phyloP scores from a whole-genome alignment of 1,140 invertebrate species.

The Drosophila nikananu region DNA sequence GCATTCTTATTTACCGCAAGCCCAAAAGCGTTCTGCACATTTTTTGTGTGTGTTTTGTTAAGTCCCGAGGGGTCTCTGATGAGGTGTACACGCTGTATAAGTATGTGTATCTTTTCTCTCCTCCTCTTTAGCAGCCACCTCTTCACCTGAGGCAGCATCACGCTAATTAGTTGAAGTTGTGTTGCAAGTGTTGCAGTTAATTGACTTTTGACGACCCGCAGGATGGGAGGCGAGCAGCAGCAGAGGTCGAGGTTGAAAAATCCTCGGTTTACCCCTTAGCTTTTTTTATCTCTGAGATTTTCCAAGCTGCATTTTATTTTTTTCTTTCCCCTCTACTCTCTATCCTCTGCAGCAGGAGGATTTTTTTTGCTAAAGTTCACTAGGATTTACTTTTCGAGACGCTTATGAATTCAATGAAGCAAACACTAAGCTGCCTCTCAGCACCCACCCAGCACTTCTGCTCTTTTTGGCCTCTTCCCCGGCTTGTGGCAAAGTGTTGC shows the following conservation, averaged over 20 bases:
- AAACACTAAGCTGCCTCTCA: conserved; percentile 68
- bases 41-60: conserved; percentile 41
- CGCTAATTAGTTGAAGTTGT: conserved; percentile 78
- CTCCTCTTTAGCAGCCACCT: not conserved
- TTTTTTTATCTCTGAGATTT: conserved; percentile 44
- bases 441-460: conserved; percentile 7
- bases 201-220: conserved; percentile 75
- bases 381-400: conserved; percentile 56
- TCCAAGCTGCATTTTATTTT: conserved; percentile 18
- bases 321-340: not conserved
- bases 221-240: not conserved
- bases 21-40: conserved; percentile 58
- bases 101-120: not conserved
- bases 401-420: conserved; percentile 79
- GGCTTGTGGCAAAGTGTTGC: conserved; percentile 36
- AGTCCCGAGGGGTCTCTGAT: conserved; percentile 9
- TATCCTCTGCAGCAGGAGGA: conserved; percentile 4
- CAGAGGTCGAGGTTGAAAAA: conserved; percentile 14
- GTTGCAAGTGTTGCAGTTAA: conserved; percentile 78
- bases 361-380: conserved; percentile 48
- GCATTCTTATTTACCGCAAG: conserved; percentile 59
- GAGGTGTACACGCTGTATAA: conserved; percentile 16
- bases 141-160: conserved; percentile 55
- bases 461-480: conserved; percentile 25
- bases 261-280: conserved; percentile 43